phyloP scores from a whole-genome alignment of 2,888 invertebrate genomes.

The Entomobrya proxima region DNA sequence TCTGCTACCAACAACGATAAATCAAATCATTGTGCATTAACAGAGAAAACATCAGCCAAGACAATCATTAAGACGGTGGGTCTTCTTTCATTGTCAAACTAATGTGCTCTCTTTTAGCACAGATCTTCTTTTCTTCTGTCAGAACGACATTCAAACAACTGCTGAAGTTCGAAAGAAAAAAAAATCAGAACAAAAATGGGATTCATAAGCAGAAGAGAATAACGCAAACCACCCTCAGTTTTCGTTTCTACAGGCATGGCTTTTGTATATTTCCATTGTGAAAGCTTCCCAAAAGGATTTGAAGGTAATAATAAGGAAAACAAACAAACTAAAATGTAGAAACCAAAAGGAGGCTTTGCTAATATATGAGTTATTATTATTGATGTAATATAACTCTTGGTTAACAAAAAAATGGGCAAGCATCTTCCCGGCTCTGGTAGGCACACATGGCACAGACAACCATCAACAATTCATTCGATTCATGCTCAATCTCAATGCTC shows the following conservation, averaged over 20 bases:
- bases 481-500: slow-evolving; percentile 2
- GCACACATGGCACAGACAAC: background rate
- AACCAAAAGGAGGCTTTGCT: background rate
- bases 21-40: background rate
- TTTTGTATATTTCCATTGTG: slow-evolving; percentile 24
- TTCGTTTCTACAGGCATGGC: background rate
- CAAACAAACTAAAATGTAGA: slow-evolving; percentile 27
- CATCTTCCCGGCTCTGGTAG: background rate
- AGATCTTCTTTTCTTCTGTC: background rate
- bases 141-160: background rate
- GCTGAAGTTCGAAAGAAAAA: background rate
- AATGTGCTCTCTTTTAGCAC: background rate
- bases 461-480: background rate
- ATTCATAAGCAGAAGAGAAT: background rate
- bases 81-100: slow-evolving; percentile 22
- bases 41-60: background rate
- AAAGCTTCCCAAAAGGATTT: background rate
- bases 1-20: background rate
- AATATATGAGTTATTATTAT: slow-evolving; percentile 13
- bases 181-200: slow-evolving; percentile 10
- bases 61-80: background rate
- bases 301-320: slow-evolving; percentile 20
- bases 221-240: background rate
- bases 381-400: background rate
- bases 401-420: slow-evolving; percentile 24